These are phyloP conservation scores for Planococcus citri DNA, from an alignment of 1,140 invertebrate genomes.

Conservation along the genomic window DNA sequence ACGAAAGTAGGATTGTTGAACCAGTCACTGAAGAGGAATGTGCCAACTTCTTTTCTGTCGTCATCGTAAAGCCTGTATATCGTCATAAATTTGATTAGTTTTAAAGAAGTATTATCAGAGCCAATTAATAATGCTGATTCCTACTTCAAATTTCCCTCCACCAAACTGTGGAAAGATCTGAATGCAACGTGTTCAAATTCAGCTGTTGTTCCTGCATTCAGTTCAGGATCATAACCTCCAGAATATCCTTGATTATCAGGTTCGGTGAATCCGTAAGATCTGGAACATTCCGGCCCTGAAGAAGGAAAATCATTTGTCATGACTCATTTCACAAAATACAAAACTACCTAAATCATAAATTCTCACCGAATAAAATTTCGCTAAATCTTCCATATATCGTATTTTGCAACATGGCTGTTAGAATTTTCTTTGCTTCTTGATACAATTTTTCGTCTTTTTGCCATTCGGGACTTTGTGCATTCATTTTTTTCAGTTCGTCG, in stretches of 20 bases:
- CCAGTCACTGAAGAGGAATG: conserved; percentile 23
- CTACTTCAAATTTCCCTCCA: conserved; percentile 29
- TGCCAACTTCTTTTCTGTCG: not conserved
- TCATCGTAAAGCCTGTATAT: conserved; percentile 20
- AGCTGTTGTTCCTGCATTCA: conserved; percentile 49
- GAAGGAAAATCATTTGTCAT: not conserved
- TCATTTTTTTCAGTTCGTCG: conserved; percentile 26
- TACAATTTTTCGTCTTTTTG: conserved; percentile 33
- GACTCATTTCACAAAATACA: not conserved
- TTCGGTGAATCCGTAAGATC: conserved; percentile 16
- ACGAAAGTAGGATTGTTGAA: conserved; percentile 25
- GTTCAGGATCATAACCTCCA: conserved; percentile 44
- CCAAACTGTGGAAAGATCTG: conserved; percentile 44
- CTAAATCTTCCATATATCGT: conserved; percentile 55
- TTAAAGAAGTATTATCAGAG: too few species aligned
- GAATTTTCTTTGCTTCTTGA: conserved; percentile 29
- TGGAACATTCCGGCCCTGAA: conserved; percentile 24
- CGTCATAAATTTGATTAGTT: conserved; percentile 31
- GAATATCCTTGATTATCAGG: conserved; percentile 29
- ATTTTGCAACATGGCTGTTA: conserved; percentile 42
- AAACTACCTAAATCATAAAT: too few species aligned
- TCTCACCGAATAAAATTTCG: conserved; percentile 44
- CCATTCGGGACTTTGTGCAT: conserved; percentile 38
- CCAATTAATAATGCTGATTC: too few species aligned
- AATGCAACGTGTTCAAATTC: conserved; percentile 48